Conservation (phyloP, 2,797 vertebrate genomes). For the Rachycentron canadum region DNA sequence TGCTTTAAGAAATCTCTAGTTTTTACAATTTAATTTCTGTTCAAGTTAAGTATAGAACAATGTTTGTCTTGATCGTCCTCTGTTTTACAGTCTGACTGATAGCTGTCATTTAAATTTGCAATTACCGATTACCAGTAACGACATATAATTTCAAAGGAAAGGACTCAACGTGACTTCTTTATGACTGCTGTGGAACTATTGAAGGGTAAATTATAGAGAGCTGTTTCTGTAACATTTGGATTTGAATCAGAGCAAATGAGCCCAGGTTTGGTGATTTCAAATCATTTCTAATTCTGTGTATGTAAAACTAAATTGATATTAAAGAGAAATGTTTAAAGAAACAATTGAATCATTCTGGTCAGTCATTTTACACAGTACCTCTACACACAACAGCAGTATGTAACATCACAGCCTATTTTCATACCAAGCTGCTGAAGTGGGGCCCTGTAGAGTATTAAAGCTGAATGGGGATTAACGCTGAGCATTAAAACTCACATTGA, state of each 20-base stretch:
- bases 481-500: constrained; percentile 79
- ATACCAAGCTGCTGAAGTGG: constrained; percentile 50
- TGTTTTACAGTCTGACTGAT: not conserved
- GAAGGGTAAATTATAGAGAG: not conserved
- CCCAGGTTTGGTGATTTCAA: constrained; percentile 8
- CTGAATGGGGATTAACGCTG: constrained; percentile 74
- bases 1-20: constrained; percentile 3
- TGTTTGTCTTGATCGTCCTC: not conserved
- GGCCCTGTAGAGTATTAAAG: constrained; percentile 53
- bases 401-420: constrained; percentile 49
- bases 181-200: not conserved
- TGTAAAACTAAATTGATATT: constrained; percentile 42
- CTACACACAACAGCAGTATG: constrained; percentile 16
- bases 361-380: constrained; percentile 12
- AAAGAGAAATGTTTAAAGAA: constrained; percentile 39
- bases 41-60: not conserved
- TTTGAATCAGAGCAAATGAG: constrained; percentile 1
- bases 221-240: constrained; percentile 10
- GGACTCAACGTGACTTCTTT: not conserved
- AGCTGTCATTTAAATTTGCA: not conserved
- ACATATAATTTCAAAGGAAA: not conserved
- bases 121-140: not conserved
- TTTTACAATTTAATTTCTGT: constrained; percentile 1
- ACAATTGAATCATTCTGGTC: not conserved
- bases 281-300: not conserved